Base-by-base conservation (phyloP, 2,113 vertebrate species). In the Pycnonotus jocosus region DNA sequence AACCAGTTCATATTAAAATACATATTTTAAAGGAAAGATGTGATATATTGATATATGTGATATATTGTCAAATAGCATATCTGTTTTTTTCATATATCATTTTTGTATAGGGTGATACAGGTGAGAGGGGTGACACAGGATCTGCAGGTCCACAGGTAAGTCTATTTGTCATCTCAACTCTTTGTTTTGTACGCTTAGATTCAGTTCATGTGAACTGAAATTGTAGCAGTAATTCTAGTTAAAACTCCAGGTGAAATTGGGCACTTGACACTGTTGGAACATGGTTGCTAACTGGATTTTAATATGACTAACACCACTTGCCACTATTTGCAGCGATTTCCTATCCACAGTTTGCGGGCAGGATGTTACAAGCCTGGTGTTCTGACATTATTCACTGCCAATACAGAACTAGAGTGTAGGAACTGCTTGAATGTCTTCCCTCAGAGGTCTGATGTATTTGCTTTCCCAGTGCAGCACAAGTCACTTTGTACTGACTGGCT, bases 41-140 rank as follows among this genome's bases (percentile, higher is more conserved):
- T 50, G 35, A 54, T 56, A 4, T 6, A 28, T 40, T 71, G 12
- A n/a, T n/a, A n/a, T 57, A 9, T 0, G 2, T 50, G 35, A 54
- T 56, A 4, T 6, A 28, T 40, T 71, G 12, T 38, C 33, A 93
- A 68, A 58, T 69, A 35, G 6, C 30, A 11, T 79, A 38, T 58
- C 61, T 90, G 21, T 17, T 89, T 57, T 38, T 27, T 93, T 91
- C 37, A 66, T 94, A 69, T 91, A n/a, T 40, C 10, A 6, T 80
- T 93, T 96, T 95, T 70, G 68, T 61, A 90, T 84, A 99, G 99
- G 99, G 99, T 44, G 99, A 99, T 76, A 93, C 82, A 95, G 99
- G 99, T 95, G 98, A 99, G 88, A 99, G 98, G 96, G 99, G 99
- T 87, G 98, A 99, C 68, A 68, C 96, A 17, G 99, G 99, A 90